phyloP scores from a whole-genome alignment of 2,888 invertebrate species.

The Stenotaenia linearis region DNA sequence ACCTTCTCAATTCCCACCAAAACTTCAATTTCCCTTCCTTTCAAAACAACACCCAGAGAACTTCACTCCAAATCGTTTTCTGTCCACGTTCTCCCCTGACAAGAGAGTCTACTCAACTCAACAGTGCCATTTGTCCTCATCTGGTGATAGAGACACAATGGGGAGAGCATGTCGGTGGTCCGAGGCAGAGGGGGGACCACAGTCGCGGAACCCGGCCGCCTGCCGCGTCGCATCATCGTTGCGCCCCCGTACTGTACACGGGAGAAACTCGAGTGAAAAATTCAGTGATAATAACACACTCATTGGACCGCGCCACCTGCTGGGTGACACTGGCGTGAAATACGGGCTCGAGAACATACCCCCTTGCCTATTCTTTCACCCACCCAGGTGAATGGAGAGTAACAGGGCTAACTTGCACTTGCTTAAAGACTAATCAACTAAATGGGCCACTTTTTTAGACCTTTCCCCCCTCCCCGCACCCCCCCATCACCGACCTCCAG shows the following conservation, averaged over 20 bases:
- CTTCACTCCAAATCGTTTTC: background rate
- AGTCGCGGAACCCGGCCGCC: background rate
- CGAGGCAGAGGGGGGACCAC: background rate
- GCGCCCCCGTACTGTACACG: background rate
- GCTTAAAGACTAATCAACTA: conserved; percentile 1
- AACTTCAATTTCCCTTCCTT: too few relatives aligned
- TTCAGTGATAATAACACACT: conserved; percentile 15
- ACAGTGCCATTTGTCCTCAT: background rate
- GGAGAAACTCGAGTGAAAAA: conserved; percentile 1
- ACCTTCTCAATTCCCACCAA: too few relatives aligned
- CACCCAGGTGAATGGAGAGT: conserved; percentile 12
- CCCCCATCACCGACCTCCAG: background rate
- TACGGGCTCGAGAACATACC: conserved; percentile 6
- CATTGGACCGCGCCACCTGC: background rate
- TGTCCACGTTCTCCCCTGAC: background rate
- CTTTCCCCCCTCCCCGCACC: background rate
- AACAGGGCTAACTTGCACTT: background rate
- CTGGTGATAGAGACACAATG: background rate
- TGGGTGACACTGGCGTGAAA: background rate
- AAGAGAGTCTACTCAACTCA: background rate
- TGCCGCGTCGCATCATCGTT: background rate
- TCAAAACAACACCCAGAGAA: too few relatives aligned
- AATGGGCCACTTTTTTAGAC: background rate
- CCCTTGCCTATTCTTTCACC: conserved; percentile 6
- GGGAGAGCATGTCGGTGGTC: background rate